A percentile compares a stretch with the other conserved stretches of the same genome.
Conservation (phyloP, 2,888 invertebrate species). For the Drosophila mulleri region DNA sequence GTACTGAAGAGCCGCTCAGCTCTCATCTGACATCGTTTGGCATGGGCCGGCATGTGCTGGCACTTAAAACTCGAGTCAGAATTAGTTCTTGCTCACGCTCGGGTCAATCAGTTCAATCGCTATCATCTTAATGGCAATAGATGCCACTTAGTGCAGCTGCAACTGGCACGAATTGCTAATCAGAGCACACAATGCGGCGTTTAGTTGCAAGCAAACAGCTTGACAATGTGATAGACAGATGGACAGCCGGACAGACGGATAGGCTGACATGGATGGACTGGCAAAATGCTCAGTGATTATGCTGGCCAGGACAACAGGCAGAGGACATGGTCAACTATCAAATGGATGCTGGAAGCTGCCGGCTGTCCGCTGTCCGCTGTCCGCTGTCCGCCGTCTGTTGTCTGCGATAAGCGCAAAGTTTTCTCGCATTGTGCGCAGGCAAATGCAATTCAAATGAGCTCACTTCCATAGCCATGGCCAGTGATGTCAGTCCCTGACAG, state of each 20-base stretch:
- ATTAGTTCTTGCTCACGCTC: neutral
- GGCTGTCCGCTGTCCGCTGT: neutral
- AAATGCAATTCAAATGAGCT: constrained; percentile 67
- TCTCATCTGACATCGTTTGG: neutral
- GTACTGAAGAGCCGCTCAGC: neutral
- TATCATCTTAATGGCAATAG: constrained; percentile 39
- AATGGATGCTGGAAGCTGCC: constrained; percentile 22
- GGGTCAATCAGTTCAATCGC: constrained; percentile 31
- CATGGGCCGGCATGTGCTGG: constrained; percentile 3
- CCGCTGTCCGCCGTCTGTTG: constrained; percentile 29
- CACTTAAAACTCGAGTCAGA: neutral
- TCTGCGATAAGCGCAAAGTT: constrained; percentile 62
- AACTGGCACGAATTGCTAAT: constrained; percentile 47
- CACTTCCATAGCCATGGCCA: constrained; percentile 31
- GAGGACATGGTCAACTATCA: constrained; percentile 15
- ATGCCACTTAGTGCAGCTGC: constrained; percentile 38
- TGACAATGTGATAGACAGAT: constrained; percentile 13
- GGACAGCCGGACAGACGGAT: neutral
- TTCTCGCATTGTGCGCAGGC: constrained; percentile 45
- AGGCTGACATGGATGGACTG: constrained; percentile 7
- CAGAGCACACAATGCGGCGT: constrained; percentile 47
- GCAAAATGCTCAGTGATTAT: constrained; percentile 42
- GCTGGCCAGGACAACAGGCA: constrained; percentile 20
- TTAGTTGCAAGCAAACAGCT: constrained; percentile 39
- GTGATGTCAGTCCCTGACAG: constrained; percentile 5